phyloP scores from a whole-genome alignment of 2,797 vertebrate genomes.

The Mus spretus region DNA sequence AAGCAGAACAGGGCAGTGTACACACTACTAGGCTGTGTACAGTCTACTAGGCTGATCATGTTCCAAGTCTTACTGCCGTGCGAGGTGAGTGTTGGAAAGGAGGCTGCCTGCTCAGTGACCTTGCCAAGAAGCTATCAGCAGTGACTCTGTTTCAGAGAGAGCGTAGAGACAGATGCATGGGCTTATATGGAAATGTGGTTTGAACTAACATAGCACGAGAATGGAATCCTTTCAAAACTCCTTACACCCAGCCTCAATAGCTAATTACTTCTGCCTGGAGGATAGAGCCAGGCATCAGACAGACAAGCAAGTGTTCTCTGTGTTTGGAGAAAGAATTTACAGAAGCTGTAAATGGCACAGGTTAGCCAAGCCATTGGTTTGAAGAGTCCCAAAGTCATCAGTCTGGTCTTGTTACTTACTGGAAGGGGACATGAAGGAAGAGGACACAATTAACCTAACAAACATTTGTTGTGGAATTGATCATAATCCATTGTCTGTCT shows the following conservation, averaged over 20 bases:
- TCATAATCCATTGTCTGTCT: too few relatives aligned
- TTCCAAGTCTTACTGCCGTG: slow-evolving; percentile 13
- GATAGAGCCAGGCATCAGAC: not conserved
- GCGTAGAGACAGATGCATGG: slow-evolving; percentile 72
- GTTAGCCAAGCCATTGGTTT: not conserved
- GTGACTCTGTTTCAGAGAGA: slow-evolving; percentile 19
- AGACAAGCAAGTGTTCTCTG: slow-evolving; percentile 35
- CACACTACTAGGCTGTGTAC: too few relatives aligned
- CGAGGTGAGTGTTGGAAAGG: slow-evolving; percentile 8
- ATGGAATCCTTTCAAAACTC: slow-evolving; percentile 64
- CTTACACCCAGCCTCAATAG: slow-evolving; percentile 62
- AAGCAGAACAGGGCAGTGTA: not conserved
- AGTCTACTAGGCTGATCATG: not conserved
- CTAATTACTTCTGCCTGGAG: slow-evolving; percentile 81
- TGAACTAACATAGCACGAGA: slow-evolving; percentile 78
- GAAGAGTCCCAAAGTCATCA: not conserved
- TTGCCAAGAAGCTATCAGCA: slow-evolving; percentile 77
- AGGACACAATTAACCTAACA: not conserved
- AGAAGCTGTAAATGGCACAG: slow-evolving; percentile 45
- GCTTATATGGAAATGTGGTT: slow-evolving; percentile 80
- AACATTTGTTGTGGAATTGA: not conserved
- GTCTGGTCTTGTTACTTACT: slow-evolving; percentile 48
- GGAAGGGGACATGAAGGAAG: not conserved
- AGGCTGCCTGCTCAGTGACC: not conserved
- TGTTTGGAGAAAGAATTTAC: slow-evolving; percentile 73